Evolutionary conservation across 1,140 invertebrate genomes (phyloP).

Genomic region (Hylaeus volcanicus): DNA sequence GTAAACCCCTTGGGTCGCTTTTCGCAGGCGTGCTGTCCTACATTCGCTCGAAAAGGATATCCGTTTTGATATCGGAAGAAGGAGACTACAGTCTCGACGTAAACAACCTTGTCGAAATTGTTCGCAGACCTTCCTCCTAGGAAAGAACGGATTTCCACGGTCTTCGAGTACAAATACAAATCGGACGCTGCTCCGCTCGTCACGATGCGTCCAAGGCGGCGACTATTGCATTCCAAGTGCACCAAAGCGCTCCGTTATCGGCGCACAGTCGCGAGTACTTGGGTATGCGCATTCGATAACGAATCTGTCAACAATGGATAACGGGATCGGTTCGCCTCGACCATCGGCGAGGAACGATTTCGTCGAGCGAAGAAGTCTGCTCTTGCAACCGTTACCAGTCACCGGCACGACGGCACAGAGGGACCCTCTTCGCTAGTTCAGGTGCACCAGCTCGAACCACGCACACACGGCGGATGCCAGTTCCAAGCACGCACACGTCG

Average conservation of each 20-base stretch:
- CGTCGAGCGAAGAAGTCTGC: constrained; percentile 24
- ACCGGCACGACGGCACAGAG: not conserved
- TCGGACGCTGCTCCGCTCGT: not conserved
- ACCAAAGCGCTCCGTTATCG: constrained; percentile 21
- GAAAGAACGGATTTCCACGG: too few relatives aligned
- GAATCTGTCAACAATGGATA: constrained; percentile 46
- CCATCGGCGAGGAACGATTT: not conserved
- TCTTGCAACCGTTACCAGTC: constrained; percentile 23
- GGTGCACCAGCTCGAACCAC: not conserved
- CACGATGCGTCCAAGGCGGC: not conserved
- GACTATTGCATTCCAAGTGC: constrained; percentile 16
- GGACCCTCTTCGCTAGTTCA: not conserved
- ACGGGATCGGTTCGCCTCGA: constrained; percentile 19
- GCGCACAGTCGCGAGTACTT: constrained; percentile 5
- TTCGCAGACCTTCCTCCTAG: too few relatives aligned
- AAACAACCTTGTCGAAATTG: not conserved
- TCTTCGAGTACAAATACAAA: too few relatives aligned
- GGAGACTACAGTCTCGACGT: too few relatives aligned
- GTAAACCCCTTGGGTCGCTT: constrained; percentile 4
- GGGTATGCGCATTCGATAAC: constrained; percentile 35
- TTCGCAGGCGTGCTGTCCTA: not conserved
- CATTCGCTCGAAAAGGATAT: constrained; percentile 23
- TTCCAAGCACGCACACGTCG: not conserved
- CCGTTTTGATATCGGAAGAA: not conserved
- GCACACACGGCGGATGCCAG: not conserved